Conservation (phyloP, 2,888 invertebrate species). For the Cosmorhoe ocellata region DNA sequence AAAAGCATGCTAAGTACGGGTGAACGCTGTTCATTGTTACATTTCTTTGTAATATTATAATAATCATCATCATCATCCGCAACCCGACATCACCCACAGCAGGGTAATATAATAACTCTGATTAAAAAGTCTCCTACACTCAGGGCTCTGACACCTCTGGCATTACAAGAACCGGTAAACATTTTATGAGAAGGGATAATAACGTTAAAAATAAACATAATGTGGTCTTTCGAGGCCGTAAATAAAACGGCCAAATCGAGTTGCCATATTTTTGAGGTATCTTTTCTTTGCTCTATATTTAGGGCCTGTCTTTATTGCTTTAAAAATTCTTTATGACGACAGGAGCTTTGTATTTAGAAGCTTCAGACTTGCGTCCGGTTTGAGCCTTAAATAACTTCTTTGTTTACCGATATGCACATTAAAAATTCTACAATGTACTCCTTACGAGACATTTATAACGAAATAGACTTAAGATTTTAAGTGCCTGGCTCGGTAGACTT, state of each 20-base stretch:
- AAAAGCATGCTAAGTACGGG: too few species aligned
- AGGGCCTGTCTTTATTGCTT: conserved; percentile 2
- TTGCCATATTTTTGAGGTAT: conserved; percentile 5
- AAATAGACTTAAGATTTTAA: too few species aligned
- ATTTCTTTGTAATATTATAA: too few species aligned
- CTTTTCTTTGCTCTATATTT: conserved; percentile 21
- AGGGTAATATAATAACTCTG: too few species aligned
- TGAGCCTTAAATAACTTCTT: conserved; percentile 17
- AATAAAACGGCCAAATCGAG: conserved; percentile 23
- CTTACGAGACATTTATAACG: background rate
- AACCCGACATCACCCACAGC: too few species aligned
- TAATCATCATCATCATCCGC: too few species aligned
- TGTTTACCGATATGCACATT: conserved; percentile 29
- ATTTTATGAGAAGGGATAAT: conserved; percentile 18
- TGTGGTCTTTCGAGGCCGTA: conserved; percentile 17
- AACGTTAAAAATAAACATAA: conserved; percentile 19
- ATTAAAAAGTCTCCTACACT: too few species aligned
- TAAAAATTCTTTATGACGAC: conserved; percentile 14
- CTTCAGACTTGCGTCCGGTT: conserved; percentile 13
- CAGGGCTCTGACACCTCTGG: conserved; percentile 11
- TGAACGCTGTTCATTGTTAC: too few species aligned
- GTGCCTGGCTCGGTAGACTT: too few species aligned
- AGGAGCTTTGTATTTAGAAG: conserved; percentile 10
- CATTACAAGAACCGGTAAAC: conserved; percentile 24
- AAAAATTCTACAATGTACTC: conserved; percentile 49